Percentiles rank a stretch among this genome's conserved stretches.
These are phyloP conservation scores for Tyria jacobaeae DNA, from an alignment of 2,888 invertebrate species.

Conservation along the genomic window DNA sequence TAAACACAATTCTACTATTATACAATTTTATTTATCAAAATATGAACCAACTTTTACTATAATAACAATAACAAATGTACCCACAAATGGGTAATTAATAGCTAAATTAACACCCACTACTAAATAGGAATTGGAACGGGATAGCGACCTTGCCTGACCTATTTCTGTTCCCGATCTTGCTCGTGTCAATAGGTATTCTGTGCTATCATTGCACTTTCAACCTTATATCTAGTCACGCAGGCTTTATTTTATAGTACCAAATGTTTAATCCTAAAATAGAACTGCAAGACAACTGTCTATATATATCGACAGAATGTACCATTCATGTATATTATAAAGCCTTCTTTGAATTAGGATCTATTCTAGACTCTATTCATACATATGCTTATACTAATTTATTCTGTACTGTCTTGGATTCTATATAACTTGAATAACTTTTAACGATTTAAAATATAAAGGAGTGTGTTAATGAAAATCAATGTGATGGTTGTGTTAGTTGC, in stretches of 20 bases:
- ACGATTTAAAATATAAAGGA: no score
- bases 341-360: not conserved
- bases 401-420: no score
- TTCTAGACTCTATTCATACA: no score
- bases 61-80: not conserved
- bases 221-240: conserved; percentile 30
- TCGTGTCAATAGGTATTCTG: conserved; percentile 62
- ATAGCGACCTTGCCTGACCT: conserved; percentile 73
- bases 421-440: no score
- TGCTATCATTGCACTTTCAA: conserved; percentile 36
- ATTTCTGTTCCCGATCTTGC: conserved; percentile 69
- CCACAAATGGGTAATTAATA: not conserved
- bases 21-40: conserved; percentile 9
- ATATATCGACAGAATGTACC: conserved; percentile 67
- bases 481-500: no score
- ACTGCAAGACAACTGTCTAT: conserved; percentile 67
- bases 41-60: not conserved
- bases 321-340: conserved; percentile 33
- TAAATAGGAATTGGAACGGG: conserved; percentile 72
- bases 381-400: no score
- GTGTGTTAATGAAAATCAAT: no score
- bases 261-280: conserved; percentile 66
- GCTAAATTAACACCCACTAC: conserved; percentile 56
- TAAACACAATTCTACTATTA: no score
- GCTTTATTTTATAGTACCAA: conserved; percentile 29